Base-by-base conservation (phyloP, 1,140 invertebrate species). In the Epicauta chinensis region DNA sequence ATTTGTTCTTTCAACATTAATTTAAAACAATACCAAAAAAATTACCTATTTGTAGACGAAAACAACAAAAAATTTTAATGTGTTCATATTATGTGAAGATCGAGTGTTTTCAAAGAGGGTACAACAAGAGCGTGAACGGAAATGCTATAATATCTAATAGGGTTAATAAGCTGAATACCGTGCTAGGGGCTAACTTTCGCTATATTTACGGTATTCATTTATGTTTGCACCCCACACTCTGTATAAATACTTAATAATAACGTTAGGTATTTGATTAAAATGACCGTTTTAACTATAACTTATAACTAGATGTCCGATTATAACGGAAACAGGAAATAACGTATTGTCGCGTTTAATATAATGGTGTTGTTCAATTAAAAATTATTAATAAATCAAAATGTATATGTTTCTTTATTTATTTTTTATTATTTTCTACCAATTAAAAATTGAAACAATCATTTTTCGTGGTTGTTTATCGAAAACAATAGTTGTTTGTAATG, bases 101-200 rank as follows among this genome's bases (percentile, higher is more conserved):
- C 2, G 23, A 32, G 35, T 14, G 41, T 32, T 51, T 51, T 43
- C 34, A 12, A 35, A 30, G 12, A 32, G 37, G 39, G 31, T 50
- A 29, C 23, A 23, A 31, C 7, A 15, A 40, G 48, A 40, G 39
- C 37, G 48, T 40, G 48, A 23, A 51, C 39, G 32, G 39, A 53
- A 44, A 43, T 43, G 36, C 38, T 38, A 53, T 53, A 52, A 45
- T 52, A 37, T 43, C 29, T 44, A 43, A 43, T 53, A 41, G 50
- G 41, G 50, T 41, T 53, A 45, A 47, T 40, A 30, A 45, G 51
- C 43, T 53, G 42, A 53, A 53, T 53, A 44, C 51, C 51, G 51
- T 53, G 51, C 51, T 38, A 53, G 42, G 43, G 41, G 42, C 39
- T 40, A 23, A 23, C 23, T 23, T 23, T 23, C 23, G 23, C 23